These are phyloP conservation scores for Drosophila aff. DNA, from an alignment of 1,140 invertebrate genomes.

Conservation along the genomic window DNA sequence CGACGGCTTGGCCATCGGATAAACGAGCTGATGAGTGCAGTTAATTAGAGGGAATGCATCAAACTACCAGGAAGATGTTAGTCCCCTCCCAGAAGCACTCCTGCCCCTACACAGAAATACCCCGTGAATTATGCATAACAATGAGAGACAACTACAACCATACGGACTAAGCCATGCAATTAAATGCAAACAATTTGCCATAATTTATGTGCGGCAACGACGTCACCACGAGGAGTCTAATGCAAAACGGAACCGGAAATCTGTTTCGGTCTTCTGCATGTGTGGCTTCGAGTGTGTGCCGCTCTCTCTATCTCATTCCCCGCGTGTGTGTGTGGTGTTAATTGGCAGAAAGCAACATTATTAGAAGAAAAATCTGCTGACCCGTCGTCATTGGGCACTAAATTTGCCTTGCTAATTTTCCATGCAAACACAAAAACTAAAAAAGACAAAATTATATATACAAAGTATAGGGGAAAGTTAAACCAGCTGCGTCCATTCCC, in stretches of 20 bases:
- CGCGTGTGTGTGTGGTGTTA: constrained; percentile 42
- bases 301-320: not conserved
- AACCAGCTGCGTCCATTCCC: constrained; percentile 42
- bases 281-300: not conserved
- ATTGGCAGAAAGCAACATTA: constrained; percentile 55
- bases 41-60: constrained; percentile 77
- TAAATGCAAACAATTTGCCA: constrained; percentile 81
- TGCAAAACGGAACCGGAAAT: constrained; percentile 79
- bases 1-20: constrained; percentile 52
- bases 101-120: not conserved
- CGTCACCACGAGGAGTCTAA: constrained; percentile 62
- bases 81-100: constrained; percentile 6
- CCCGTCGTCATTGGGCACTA: constrained; percentile 28
- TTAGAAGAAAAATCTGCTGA: constrained; percentile 53
- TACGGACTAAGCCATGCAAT: constrained; percentile 55
- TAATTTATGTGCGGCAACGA: constrained; percentile 71
- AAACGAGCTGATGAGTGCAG: constrained; percentile 67
- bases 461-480: constrained; percentile 13
- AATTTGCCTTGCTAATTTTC: constrained; percentile 73
- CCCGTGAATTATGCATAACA: constrained; percentile 65
- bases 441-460: constrained; percentile 2
- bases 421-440: not conserved
- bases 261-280: constrained; percentile 50
- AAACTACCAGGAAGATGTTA: constrained; percentile 29
- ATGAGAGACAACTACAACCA: constrained; percentile 32